Evolutionary conservation across 1,140 invertebrate species (phyloP).

Genomic region (Triops cancriformis): DNA sequence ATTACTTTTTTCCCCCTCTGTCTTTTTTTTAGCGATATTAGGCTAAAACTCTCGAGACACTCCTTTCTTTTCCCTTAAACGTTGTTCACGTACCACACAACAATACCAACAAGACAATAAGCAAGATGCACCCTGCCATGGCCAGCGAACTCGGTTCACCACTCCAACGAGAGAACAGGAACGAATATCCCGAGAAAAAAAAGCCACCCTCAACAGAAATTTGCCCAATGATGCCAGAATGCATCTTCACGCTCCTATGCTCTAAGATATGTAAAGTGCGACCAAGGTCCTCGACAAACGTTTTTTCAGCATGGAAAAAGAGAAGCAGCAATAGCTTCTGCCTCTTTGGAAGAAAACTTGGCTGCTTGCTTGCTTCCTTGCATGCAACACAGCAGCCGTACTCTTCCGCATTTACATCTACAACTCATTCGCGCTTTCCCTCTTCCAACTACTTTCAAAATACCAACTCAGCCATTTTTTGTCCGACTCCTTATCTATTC

Average conservation of each 20-base stretch:
- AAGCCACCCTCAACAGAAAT: neutral
- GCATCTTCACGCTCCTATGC: slow-evolving; percentile 8
- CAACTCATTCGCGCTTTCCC: neutral
- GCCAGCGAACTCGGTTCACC: neutral
- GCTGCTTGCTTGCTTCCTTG: neutral
- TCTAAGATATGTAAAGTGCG: slow-evolving; percentile 14
- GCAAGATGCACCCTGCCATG: neutral
- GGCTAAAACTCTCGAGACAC: too few relatives aligned
- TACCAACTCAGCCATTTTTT: neutral
- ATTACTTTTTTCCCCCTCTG: too few relatives aligned
- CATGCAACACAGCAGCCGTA: neutral
- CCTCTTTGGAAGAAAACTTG: neutral
- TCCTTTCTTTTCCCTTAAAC: too few relatives aligned
- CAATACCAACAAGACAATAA: neutral
- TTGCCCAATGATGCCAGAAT: slow-evolving; percentile 13
- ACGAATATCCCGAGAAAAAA: neutral
- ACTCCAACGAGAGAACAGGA: neutral
- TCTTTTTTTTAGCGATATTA: too few relatives aligned
- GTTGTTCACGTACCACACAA: neutral
- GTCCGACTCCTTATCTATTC: neutral
- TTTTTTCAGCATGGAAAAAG: neutral
- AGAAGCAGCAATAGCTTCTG: neutral
- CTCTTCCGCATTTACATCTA: neutral
- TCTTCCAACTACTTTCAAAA: neutral
- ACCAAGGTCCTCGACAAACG: neutral